Evolutionary conservation across 2,797 vertebrate species (phyloP).

Genomic region (Danio choprae): DNA sequence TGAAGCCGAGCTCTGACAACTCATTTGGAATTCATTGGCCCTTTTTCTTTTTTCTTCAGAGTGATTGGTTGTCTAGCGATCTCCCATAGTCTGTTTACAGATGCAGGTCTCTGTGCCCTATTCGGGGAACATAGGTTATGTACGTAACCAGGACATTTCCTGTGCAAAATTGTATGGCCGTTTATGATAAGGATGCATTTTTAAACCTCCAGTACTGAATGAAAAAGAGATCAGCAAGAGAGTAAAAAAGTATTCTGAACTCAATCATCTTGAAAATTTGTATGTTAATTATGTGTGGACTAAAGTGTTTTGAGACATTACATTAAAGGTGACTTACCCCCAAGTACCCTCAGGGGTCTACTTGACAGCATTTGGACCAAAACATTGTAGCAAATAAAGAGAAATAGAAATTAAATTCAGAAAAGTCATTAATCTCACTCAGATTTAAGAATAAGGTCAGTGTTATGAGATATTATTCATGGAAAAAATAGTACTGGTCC

Average conservation of each 20-base stretch:
- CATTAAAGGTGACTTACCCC: not conserved
- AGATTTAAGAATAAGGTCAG: not conserved
- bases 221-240: no score
- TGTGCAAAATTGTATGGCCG: no score
- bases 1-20: no score
- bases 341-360: not conserved
- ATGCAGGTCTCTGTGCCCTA: no score
- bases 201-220: no score
- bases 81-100: no score
- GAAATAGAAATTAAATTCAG: not conserved
- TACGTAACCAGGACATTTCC: no score
- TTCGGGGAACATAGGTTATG: no score
- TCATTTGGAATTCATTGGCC: no score
- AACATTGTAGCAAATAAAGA: slow-evolving; percentile 7
- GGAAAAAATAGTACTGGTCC: not conserved
- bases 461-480: not conserved
- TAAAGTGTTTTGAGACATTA: not conserved
- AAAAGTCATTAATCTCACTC: not conserved
- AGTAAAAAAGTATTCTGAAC: not conserved
- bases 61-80: no score
- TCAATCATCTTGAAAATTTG: not conserved
- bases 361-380: not conserved
- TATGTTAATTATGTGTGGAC: not conserved
- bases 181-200: no score
- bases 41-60: no score